These are phyloP conservation scores for Microtus montanus DNA, from an alignment of 2,113 vertebrate genomes.

Conservation along the genomic window DNA sequence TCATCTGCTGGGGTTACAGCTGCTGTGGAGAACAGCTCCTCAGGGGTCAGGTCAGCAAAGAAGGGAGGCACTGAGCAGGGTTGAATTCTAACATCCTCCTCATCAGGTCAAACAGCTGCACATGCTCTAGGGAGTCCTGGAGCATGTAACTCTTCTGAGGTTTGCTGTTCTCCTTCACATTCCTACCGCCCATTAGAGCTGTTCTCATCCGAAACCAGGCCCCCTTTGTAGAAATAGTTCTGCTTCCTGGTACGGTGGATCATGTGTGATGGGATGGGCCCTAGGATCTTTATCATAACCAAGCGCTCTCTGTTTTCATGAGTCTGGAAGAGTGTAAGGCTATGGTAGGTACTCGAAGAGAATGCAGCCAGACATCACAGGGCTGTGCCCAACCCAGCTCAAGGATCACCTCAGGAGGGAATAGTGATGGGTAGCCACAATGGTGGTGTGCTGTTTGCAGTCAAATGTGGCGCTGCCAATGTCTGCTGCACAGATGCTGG, in stretches of 20 bases:
- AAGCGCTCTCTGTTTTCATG: constrained; percentile 97
- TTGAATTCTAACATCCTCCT: constrained; percentile 95
- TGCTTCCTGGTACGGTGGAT: constrained; percentile 95
- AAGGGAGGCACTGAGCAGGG: constrained; percentile 91
- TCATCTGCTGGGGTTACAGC: constrained; percentile 88
- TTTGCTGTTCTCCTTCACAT: constrained; percentile 96
- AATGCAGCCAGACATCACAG: constrained; percentile 89
- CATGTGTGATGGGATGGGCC: constrained; percentile 93
- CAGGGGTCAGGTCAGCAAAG: constrained; percentile 86
- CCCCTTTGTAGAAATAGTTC: constrained; percentile 92
- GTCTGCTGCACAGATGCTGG: constrained; percentile 87
- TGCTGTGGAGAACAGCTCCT: constrained; percentile 83
- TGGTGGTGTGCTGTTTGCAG: constrained; percentile 88
- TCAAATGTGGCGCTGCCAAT: constrained; percentile 89
- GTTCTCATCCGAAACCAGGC: constrained; percentile 94
- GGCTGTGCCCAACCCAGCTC: constrained; percentile 90
- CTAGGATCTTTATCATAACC: constrained; percentile 98
- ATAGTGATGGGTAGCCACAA: constrained; percentile 89
- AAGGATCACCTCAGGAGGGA: constrained; percentile 88
- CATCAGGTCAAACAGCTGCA: constrained; percentile 94
- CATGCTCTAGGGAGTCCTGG: constrained; percentile 89
- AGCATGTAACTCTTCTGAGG: constrained; percentile 94
- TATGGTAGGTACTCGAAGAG: constrained; percentile 88
- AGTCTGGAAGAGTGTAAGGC: constrained; percentile 92
- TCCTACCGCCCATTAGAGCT: constrained; percentile 90